A percentile compares a stretch with the other conserved stretches of the same genome.
Evolutionary conservation across 2,888 invertebrate genomes (phyloP).

Genomic region (Dyspetes luteomarginatus): DNA sequence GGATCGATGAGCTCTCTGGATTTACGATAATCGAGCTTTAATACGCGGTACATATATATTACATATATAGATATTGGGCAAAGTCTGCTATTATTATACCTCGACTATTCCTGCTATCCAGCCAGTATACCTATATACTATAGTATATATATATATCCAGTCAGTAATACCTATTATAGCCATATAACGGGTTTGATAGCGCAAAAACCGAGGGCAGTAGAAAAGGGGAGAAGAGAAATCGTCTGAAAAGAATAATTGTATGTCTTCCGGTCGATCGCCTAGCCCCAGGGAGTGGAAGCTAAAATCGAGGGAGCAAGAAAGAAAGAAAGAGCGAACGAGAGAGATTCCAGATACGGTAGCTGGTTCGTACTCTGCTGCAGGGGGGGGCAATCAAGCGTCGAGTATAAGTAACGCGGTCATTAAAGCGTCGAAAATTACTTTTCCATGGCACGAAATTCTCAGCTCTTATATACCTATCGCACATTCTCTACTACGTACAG

Average conservation of each 20-base stretch:
- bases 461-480: background rate
- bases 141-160: conserved; percentile 37
- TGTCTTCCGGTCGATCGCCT: conserved; percentile 61
- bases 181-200: conserved; percentile 54
- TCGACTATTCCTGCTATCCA: conserved; percentile 3
- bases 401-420: conserved; percentile 57
- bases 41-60: conserved; percentile 27
- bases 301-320: conserved; percentile 41
- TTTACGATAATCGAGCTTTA: conserved; percentile 43
- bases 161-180: conserved; percentile 47
- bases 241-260: conserved; percentile 64
- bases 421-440: conserved; percentile 60
- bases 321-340: conserved; percentile 9
- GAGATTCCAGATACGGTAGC: conserved; percentile 42
- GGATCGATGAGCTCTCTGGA: conserved; percentile 40
- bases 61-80: conserved; percentile 1
- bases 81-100: conserved; percentile 14
- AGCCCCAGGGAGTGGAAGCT: conserved; percentile 41
- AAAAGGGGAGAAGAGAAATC: conserved; percentile 47
- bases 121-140: no score
- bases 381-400: conserved; percentile 48
- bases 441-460: conserved; percentile 43
- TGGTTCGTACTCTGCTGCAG: conserved; percentile 4
- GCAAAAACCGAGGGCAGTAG: conserved; percentile 42
- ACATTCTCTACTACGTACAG: background rate